Evolutionary conservation across 1,140 invertebrate genomes (phyloP), one percentile per base, ranked within the genome.

Genomic region (Macrobrachium rosenbergii): DNA sequence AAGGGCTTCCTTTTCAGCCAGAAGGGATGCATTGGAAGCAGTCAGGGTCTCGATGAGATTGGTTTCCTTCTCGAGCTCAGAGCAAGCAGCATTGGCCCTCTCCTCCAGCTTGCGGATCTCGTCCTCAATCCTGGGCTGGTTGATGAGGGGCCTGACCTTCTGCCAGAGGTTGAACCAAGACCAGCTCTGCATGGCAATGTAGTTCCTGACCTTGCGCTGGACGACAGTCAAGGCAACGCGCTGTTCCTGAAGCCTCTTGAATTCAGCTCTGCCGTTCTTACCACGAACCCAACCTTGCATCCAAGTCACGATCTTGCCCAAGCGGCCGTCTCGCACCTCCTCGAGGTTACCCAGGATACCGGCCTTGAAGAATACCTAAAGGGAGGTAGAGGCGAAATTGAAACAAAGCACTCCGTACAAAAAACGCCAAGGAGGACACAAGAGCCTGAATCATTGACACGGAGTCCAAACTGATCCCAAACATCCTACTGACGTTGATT

Each of bases 341-440:
- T 99, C 99, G 95, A 99, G 97, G 93, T 98, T 97, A 98, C 99
- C 99, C 94, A 99, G 93, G 91, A 99, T 97, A 95, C 99, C 99
- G 92, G 99, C 99, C 92, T 98, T 96, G 97, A 99, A 99, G 96
- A 99, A 99, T 92, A 99, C 97, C 97, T 98, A 93, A 92, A 92
- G 76, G 72, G 52, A 52, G 52, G 12, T 52, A 52, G 12, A 2
- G 52, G 6, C 28, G 6, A 52, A 2, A 5, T 52, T 52, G 7
- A 52, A 52, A 52, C 7, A 52, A 52, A 5, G 52, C 7, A 52
- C 52, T 10, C 12, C 12, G 12, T 52, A 10, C 52, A 52, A 52
- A 52, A 10, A 52, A 12, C 6, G 12, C 52, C 12, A 12, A 52
- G 52, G 12, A 52, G 52, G 52, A 12, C 12, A 52, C 2, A 5